These are phyloP conservation scores for Parnassius apollo DNA, from an alignment of 2,888 invertebrate species.

Conservation along the genomic window DNA sequence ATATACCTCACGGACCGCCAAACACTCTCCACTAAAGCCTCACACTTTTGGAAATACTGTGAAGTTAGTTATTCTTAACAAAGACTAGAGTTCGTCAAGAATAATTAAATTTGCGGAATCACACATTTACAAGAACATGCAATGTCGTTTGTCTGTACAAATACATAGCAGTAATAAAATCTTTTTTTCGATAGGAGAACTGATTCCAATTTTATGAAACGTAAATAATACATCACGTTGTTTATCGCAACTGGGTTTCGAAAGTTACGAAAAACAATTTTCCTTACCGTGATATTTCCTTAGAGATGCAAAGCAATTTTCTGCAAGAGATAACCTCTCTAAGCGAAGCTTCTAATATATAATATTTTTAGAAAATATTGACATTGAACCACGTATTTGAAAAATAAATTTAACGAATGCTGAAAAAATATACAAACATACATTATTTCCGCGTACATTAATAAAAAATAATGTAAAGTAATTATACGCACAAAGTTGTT, in stretches of 20 bases:
- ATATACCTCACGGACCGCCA: too few species aligned
- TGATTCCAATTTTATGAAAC: slow-evolving; percentile 28
- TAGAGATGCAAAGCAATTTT: slow-evolving; percentile 77
- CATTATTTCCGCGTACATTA: slow-evolving; percentile 1
- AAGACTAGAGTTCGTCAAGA: too few species aligned
- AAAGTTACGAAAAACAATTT: slow-evolving; percentile 61
- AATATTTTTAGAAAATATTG: slow-evolving; percentile 27
- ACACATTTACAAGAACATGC: too few species aligned
- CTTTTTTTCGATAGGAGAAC: slow-evolving; percentile 20
- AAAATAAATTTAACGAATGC: slow-evolving; percentile 15
- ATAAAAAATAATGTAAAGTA: background rate
- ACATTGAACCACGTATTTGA: slow-evolving; percentile 23
- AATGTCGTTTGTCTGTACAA: too few species aligned
- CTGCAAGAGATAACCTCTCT: slow-evolving; percentile 70
- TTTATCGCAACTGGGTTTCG: slow-evolving; percentile 44
- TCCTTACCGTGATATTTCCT: slow-evolving; percentile 68
- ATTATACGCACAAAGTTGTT: background rate
- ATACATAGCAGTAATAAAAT: slow-evolving; percentile 32
- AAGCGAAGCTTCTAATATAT: slow-evolving; percentile 59
- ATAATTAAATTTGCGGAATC: too few species aligned
- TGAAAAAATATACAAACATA: slow-evolving; percentile 11
- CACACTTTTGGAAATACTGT: too few species aligned
- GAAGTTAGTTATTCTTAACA: too few species aligned
- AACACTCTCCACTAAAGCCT: too few species aligned
- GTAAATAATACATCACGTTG: slow-evolving; percentile 27